Percentiles rank a stretch among this genome's conserved stretches.
Conservation (phyloP, 53 echinoderm and acorn worm species). For the Patiria pectinifera region DNA sequence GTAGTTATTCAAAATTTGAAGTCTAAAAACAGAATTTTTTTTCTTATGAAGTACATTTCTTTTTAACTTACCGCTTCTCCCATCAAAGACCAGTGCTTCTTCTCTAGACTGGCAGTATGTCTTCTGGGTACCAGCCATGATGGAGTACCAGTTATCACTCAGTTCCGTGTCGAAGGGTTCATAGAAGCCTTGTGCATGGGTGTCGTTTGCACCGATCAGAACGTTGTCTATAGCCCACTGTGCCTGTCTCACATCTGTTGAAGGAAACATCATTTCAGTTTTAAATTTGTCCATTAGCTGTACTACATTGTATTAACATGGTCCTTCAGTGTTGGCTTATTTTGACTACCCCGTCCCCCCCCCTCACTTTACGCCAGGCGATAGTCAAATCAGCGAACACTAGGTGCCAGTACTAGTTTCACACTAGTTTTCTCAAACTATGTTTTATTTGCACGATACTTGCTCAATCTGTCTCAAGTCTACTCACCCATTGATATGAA, state of each 20-base stretch:
- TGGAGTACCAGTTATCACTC: constrained; percentile 86
- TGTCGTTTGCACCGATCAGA: constrained; percentile 96
- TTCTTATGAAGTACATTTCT: neutral
- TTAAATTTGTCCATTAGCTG: no score
- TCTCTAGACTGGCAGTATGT: constrained; percentile 71
- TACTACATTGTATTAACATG: no score
- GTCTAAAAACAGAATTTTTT: neutral
- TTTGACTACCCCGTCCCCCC: no score
- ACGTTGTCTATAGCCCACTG: constrained; percentile 97
- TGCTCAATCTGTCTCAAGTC: neutral
- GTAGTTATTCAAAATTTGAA: no score
- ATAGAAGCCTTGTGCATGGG: constrained; percentile 83
- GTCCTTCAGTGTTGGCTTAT: no score
- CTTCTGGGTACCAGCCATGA: constrained; percentile 76
- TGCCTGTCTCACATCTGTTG: constrained; percentile 68
- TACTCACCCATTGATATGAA: constrained; percentile 72
- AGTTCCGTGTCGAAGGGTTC: constrained; percentile 72
- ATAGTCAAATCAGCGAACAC: no score
- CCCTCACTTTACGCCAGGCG: no score
- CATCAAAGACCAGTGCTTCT: constrained; percentile 81
- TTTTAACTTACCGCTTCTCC: constrained; percentile 69
- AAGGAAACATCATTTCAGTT: neutral
- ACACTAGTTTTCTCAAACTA: no score
- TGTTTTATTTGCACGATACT: no score
- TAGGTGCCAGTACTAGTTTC: no score